phyloP scores from a whole-genome alignment of 2,113 vertebrate genomes.

The Colistium nudipinnis region DNA sequence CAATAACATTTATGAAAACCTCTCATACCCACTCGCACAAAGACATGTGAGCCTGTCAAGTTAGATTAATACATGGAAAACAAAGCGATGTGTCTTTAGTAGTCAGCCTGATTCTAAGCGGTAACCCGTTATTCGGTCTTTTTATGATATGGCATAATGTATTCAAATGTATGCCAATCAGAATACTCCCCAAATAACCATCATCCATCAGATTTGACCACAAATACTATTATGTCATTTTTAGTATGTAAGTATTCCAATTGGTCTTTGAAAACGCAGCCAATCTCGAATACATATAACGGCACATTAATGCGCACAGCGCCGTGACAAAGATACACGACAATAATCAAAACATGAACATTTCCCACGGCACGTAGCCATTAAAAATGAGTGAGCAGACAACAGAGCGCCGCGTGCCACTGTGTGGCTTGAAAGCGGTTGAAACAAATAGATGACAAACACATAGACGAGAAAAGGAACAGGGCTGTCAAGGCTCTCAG shows the following conservation, averaged over 20 bases:
- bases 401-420: constrained; percentile 32
- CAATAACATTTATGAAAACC: constrained; percentile 45
- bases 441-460: constrained; percentile 53
- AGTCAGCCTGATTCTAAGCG: constrained; percentile 3
- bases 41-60: not conserved
- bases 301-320: constrained; percentile 19
- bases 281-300: constrained; percentile 19
- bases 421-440: constrained; percentile 31
- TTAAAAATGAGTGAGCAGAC: constrained; percentile 62
- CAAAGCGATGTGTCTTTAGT: not conserved
- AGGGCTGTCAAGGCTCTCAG: constrained; percentile 55
- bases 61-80: not conserved
- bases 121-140: too few relatives aligned
- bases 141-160: not conserved
- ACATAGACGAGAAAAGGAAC: constrained; percentile 31
- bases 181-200: too few relatives aligned
- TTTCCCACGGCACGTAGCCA: constrained; percentile 24
- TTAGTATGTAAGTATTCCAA: not conserved
- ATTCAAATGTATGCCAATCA: not conserved
- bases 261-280: constrained; percentile 15
- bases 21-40: not conserved
- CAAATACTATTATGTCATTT: constrained; percentile 2
- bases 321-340: constrained; percentile 32
- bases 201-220: not conserved
- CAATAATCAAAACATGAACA: constrained; percentile 44